Evolutionary conservation across 2,113 vertebrate genomes (phyloP).

Genomic region (Saccopteryx leptura): DNA sequence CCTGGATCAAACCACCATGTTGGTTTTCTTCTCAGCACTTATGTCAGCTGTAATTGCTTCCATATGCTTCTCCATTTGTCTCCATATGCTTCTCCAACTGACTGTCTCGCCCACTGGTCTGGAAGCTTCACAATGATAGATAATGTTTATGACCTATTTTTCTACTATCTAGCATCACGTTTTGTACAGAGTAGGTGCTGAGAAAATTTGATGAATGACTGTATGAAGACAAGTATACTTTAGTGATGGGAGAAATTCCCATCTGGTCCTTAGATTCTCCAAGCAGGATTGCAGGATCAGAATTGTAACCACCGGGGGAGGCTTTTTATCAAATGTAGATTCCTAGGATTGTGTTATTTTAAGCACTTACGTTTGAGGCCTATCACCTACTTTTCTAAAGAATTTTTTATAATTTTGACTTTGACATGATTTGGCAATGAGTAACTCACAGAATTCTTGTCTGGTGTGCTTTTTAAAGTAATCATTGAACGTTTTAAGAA

Average conservation of each 20-base stretch:
- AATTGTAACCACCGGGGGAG: background rate
- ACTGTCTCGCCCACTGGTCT: background rate
- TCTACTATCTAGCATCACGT: background rate
- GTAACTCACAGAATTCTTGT: background rate
- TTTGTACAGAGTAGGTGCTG: background rate
- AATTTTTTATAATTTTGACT: slow-evolving; percentile 56
- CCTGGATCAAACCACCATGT: background rate
- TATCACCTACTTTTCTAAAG: background rate
- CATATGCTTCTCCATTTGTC: slow-evolving; percentile 13
- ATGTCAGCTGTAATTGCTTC: slow-evolving; percentile 62
- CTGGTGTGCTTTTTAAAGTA: slow-evolving; percentile 4
- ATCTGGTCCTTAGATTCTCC: background rate
- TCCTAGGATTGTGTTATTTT: background rate
- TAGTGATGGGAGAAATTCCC: background rate
- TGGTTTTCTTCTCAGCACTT: slow-evolving; percentile 36
- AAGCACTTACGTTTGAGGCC: slow-evolving; percentile 1
- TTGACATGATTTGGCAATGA: slow-evolving; percentile 25
- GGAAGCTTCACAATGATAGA: slow-evolving; percentile 30
- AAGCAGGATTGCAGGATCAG: background rate
- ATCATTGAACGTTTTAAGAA: background rate
- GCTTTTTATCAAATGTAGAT: background rate
- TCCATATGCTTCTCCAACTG: slow-evolving; percentile 4
- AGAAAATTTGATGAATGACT: background rate
- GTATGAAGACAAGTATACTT: slow-evolving; percentile 5
- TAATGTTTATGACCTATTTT: background rate